These are phyloP conservation scores for Plebejus melissa DNA, from an alignment of 2,888 invertebrate species.

Conservation along the genomic window DNA sequence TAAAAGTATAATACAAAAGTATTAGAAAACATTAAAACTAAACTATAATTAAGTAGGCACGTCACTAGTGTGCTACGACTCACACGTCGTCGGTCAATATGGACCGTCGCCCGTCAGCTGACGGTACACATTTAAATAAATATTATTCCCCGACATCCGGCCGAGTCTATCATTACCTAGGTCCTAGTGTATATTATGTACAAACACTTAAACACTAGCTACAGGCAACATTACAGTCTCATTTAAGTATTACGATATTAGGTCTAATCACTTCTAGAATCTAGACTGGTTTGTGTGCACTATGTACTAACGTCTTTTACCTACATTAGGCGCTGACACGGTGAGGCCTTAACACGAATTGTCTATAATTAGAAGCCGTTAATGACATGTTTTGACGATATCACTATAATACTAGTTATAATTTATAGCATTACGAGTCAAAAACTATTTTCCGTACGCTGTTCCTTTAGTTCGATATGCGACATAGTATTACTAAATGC, in stretches of 20 bases:
- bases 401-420: background rate
- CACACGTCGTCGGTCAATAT: conserved; percentile 4
- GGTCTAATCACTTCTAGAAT: background rate
- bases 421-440: background rate
- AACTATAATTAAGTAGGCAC: conserved; percentile 3
- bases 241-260: conserved; percentile 36
- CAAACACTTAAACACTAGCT: conserved; percentile 37
- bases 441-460: background rate
- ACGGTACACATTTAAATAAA: conserved; percentile 29
- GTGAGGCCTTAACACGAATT: background rate
- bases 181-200: conserved; percentile 34
- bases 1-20: background rate
- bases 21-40: background rate
- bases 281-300: conserved; percentile 24
- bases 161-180: conserved; percentile 21
- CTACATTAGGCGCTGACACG: background rate
- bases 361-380: background rate
- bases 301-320: background rate
- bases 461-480: background rate
- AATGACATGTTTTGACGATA: background rate
- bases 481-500: too few relatives aligned
- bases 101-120: background rate
- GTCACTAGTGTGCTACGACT: conserved; percentile 2
- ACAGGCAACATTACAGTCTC: conserved; percentile 52
- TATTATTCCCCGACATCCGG: conserved; percentile 18